Evolutionary conservation across 2,113 vertebrate genomes (phyloP).

Genomic region (Coptodon rendalli): DNA sequence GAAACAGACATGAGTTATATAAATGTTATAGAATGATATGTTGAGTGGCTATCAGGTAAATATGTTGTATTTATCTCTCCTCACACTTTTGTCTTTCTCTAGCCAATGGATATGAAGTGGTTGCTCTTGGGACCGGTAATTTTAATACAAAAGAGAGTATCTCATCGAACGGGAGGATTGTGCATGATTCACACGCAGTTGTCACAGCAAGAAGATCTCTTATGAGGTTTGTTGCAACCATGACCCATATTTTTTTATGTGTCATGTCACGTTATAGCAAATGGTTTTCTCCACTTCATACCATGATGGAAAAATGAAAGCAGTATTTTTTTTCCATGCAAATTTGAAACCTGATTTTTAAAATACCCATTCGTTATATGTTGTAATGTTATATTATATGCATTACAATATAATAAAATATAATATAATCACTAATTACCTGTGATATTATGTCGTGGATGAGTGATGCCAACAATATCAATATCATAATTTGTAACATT

Average conservation of each 20-base stretch:
- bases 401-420: not conserved
- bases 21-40: not conserved
- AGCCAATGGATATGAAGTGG: constrained; percentile 75
- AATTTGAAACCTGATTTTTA: not conserved
- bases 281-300: not conserved
- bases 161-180: constrained; percentile 71
- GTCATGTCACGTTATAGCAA: not conserved
- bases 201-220: constrained; percentile 87
- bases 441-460: not conserved
- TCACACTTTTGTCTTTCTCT: not conserved
- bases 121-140: constrained; percentile 88
- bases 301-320: not conserved
- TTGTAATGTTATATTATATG: not conserved
- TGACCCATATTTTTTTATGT: not conserved
- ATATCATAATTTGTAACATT: not conserved
- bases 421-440: not conserved
- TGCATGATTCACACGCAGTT: constrained; percentile 87
- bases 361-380: not conserved
- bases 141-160: constrained; percentile 74
- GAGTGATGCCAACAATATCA: not conserved
- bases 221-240: constrained; percentile 73
- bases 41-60: not conserved
- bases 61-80: not conserved
- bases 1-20: not conserved
- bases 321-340: not conserved